phyloP scores from a whole-genome alignment of 2,113 vertebrate genomes.

The Asarcornis scutulata region DNA sequence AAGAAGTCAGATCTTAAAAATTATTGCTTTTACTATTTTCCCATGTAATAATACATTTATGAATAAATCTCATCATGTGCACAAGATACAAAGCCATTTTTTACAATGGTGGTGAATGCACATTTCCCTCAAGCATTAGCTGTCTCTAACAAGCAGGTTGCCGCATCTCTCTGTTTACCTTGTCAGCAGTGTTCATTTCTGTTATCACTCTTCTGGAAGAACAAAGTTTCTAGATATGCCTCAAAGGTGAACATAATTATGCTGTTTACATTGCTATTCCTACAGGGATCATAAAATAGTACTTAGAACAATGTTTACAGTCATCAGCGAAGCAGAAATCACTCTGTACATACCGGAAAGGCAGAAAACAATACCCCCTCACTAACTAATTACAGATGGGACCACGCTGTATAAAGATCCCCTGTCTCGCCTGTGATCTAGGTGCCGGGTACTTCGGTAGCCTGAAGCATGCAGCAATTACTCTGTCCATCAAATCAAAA shows the following conservation, averaged over 20 bases:
- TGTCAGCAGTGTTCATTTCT: conserved; percentile 53
- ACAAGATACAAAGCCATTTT: neutral
- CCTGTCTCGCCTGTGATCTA: neutral
- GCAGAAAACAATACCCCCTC: neutral
- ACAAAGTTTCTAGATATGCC: conserved; percentile 60
- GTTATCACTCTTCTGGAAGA: conserved; percentile 67
- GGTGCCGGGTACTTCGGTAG: neutral
- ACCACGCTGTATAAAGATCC: neutral
- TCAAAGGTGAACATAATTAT: conserved; percentile 60
- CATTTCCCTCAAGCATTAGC: conserved; percentile 42
- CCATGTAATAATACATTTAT: neutral
- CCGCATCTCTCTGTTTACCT: conserved; percentile 50
- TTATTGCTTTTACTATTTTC: neutral
- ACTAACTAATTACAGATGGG: conserved; percentile 18
- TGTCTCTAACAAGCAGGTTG: conserved; percentile 43
- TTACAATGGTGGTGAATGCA: neutral
- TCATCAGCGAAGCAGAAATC: conserved; percentile 38
- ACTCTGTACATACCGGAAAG: neutral
- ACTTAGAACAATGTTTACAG: conserved; percentile 58
- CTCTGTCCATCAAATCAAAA: neutral
- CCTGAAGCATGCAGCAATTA: neutral
- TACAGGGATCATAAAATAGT: conserved; percentile 52
- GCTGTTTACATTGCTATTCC: conserved; percentile 61
- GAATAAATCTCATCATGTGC: neutral
- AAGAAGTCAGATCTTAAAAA: neutral